Base-by-base conservation (phyloP, 2,888 invertebrate species). In the Mimachlamys varia region DNA sequence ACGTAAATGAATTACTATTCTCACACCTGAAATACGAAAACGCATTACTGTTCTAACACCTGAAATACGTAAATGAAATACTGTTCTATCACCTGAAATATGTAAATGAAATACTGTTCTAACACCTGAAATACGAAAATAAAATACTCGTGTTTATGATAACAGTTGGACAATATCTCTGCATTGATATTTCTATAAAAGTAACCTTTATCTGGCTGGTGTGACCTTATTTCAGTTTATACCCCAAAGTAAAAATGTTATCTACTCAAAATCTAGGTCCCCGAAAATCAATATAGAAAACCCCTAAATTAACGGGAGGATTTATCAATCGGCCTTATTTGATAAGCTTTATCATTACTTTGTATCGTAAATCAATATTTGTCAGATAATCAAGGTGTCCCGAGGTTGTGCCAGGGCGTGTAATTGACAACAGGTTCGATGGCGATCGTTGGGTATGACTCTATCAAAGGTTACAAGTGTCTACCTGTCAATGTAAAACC, bases 321-420 rank as follows among this genome's bases (percentile, higher is more conserved):
- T 76, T 76, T 76, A 33, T 33, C 76, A 76, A 76, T 76, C 76
- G 76, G 76, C 76, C 76, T 76, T 76, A 33, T 33, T 76, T 76
- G 76, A 76, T 76, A 76, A 76, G 76, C 33, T 76, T 76, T 76
- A 33, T 76, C 76, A 33, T 76, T 76, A 76, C 12, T 76, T 0
- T 76, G 33, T 27, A 76, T 76, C 76, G 33, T 76, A 76, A 76
- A 76, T 76, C 76, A 76, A 76, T 76, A 76, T 1, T 33, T 33
- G 27, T 33, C 76, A 2, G 12, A 33, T 76, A 22, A 19, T 53
- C 53, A 5, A 17, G 19, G 53, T 17, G 76, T 76, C 33, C 33
- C 33, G 76, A 76, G 27, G 33, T 76, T 4, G 76, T 33, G 27
- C 33, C 10, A 33, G 76, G 76, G 27, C 33, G 76, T 76, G 76